Evolutionary conservation across 2,888 invertebrate species (phyloP).

Genomic region (Neoitamus cyanurus): DNA sequence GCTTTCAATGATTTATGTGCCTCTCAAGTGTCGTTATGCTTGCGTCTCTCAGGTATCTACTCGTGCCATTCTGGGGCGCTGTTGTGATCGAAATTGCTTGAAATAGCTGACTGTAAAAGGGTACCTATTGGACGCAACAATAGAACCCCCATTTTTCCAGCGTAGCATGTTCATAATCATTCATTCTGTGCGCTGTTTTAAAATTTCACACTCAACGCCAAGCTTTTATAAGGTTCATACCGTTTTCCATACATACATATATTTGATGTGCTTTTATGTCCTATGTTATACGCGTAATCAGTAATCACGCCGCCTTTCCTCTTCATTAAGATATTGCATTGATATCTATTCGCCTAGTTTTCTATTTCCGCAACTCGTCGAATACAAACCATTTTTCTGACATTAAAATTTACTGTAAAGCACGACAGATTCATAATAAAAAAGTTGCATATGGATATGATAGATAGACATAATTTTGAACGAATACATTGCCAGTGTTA

Average conservation of each 20-base stretch:
- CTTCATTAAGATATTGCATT: too few relatives aligned
- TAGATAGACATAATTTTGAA: too few relatives aligned
- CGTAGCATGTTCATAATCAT: not conserved
- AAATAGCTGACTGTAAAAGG: not conserved
- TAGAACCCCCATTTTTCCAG: not conserved
- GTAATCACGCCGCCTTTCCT: too few relatives aligned
- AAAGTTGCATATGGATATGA: too few relatives aligned
- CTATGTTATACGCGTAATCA: too few relatives aligned
- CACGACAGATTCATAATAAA: too few relatives aligned
- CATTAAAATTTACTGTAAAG: too few relatives aligned
- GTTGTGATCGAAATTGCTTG: not conserved
- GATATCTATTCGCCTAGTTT: too few relatives aligned
- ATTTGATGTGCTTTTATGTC: not conserved
- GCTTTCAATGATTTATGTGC: constrained; percentile 26
- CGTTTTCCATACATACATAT: not conserved
- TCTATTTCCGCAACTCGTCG: too few relatives aligned
- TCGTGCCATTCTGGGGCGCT: not conserved
- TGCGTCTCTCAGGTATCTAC: not conserved
- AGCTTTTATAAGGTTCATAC: not conserved
- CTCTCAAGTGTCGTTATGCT: constrained; percentile 1
- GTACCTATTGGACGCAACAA: not conserved
- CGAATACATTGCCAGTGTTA: too few relatives aligned
- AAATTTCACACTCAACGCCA: not conserved
- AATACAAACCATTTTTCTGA: too few relatives aligned
- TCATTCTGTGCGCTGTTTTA: not conserved